Conservation (phyloP, 2,888 invertebrate species). For the Macaria liturata region DNA sequence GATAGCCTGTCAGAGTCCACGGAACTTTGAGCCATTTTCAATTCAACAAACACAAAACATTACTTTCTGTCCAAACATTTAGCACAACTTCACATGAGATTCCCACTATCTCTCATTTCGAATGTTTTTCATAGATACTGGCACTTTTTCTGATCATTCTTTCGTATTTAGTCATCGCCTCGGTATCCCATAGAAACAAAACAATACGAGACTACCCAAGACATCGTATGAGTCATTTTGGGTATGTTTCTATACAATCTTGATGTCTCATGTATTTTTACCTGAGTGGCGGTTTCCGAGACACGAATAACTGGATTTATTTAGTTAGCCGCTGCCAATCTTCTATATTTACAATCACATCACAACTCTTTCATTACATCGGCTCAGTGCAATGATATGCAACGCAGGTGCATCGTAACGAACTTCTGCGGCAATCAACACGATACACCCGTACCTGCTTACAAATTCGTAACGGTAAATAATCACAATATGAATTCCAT, state of each 20-base stretch:
- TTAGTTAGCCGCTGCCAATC: slow-evolving; percentile 51
- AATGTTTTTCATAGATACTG: slow-evolving; percentile 28
- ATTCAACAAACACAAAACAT: slow-evolving; percentile 29
- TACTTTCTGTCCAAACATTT: slow-evolving; percentile 28
- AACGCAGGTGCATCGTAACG: slow-evolving; percentile 78
- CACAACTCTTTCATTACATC: slow-evolving; percentile 41
- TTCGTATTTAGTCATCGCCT: slow-evolving; percentile 65
- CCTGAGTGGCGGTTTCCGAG: slow-evolving; percentile 56
- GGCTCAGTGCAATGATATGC: slow-evolving; percentile 56
- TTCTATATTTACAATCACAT: slow-evolving; percentile 56
- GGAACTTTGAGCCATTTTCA: slow-evolving; percentile 71
- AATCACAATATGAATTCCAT: slow-evolving; percentile 53
- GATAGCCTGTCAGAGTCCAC: slow-evolving; percentile 78
- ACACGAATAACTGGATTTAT: slow-evolving; percentile 58
- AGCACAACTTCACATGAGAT: slow-evolving; percentile 20
- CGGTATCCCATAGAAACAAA: slow-evolving; percentile 73
- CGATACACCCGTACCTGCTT: slow-evolving; percentile 50
- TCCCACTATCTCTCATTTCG: slow-evolving; percentile 35
- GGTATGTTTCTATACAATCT: slow-evolving; percentile 55
- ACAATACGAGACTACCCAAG: slow-evolving; percentile 67
- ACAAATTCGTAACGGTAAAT: slow-evolving; percentile 68
- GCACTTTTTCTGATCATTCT: slow-evolving; percentile 26
- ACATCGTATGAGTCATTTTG: slow-evolving; percentile 76
- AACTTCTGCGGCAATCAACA: slow-evolving; percentile 55
- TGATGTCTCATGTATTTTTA: slow-evolving; percentile 56